Base-by-base conservation (phyloP, 1,140 invertebrate species). In the Tribolium madens region DNA sequence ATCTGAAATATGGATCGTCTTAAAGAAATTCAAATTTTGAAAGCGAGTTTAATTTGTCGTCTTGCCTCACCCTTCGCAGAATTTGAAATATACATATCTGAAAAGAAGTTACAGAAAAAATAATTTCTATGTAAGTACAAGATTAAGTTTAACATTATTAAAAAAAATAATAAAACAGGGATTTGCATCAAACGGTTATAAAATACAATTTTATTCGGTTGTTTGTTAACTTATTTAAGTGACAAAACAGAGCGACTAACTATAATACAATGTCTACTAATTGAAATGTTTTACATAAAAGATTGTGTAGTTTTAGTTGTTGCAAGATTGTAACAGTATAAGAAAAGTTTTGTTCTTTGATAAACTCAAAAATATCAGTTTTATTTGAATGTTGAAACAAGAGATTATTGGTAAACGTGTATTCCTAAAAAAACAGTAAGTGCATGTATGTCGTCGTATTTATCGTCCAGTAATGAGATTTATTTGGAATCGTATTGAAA, bases 1-100 rank as follows among this genome's bases (percentile, higher is more conserved):
- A n/a, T n/a, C 17, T 57, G 52, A 57, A 57, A 57, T 57, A 57
- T 57, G 52, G 15, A n/a, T n/a, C 17, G 52, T 57, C 9, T 4
- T 9, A 42, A 42, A 42, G 36, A 42, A 42, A 57, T 57, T 50
- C 48, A 12, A 50, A 17, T 17, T 50, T 50, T 15, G 15, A 50
- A 7, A 50, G 13, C 52, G 52, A 17, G 15, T 57, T 57, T 42
- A 42, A 42, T 42, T 42, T 42, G 17, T 57, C 52, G 18, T 17
- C 52, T 26, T 17, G 14, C 52, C 13, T 21, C 17, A 17, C 13
- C 52, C 18, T 57, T 57, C 18, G 1, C n/a, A 17, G 17, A 57
- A 18, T 57, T 57, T 57, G 52, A 57, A 57, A 42, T 42, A 42
- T 42, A 42, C 36, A 42, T 42, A 42, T 7, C n/a, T 42, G n/a